Base-by-base conservation (phyloP, 2,113 vertebrate genomes). In the Chaetodon trifascialis region DNA sequence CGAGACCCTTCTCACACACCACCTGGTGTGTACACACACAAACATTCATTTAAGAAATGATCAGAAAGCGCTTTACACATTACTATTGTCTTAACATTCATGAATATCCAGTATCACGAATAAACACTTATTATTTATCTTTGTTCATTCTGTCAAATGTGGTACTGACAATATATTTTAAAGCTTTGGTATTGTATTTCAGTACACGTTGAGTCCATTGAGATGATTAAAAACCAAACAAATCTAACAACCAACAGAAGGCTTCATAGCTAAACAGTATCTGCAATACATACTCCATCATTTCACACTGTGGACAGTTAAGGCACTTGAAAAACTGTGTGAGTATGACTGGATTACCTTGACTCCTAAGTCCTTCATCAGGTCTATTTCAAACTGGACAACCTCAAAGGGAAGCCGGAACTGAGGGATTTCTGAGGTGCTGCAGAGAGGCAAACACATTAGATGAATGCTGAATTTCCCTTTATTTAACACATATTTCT, bases 341-440 rank as follows among this genome's bases (percentile, higher is more conserved):
- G 38, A 52, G n/a, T 16, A 25, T 1, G 36, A 11, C 1, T 62
- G 47, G 7, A 7, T 70, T 86, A 95, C 94, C 94, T 94, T 92
- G 15, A 98, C 96, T 84, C 97, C 97, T 56, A 99, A 96, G 92
- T 97, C 96, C 89, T 97, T 97, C 97, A 99, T 95, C 79, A 98
- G 95, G 73, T 96, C 83, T 2, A 96, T 94, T 94, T 98, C 97
- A 94, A 97, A 98, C 94, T 96, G 94, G 85, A 99, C 96, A 0
- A 96, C 96, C 80, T 98, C 96, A 72, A 94, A 96, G 0, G 97
- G 97, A 89, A 98, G 93, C 36, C 96, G 95, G 90, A 97, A 98
- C 90, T 98, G 97, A 77, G 97, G 97, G 74, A 97, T 98, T 95
- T 98, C 97, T 86, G 97, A 95, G 0, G 70, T 90, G 84, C 97